Conservation (phyloP, 2,888 invertebrate genomes). For the Limenitis camilla region DNA sequence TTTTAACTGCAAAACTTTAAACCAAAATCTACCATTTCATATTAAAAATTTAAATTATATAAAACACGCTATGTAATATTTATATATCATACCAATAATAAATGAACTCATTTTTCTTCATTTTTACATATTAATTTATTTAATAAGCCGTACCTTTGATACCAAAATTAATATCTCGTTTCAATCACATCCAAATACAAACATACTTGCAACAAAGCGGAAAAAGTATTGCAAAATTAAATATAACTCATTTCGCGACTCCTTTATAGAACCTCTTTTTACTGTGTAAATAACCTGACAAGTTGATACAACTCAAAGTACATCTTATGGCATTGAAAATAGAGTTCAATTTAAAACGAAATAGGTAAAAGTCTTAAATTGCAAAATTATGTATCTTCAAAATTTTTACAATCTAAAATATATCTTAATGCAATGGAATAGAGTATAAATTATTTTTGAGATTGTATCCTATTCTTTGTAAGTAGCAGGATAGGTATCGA, state of each 20-base stretch:
- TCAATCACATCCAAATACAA: conserved; percentile 33
- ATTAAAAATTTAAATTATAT: too few species aligned
- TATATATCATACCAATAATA: too few species aligned
- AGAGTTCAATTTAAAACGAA: background rate
- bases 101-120: background rate
- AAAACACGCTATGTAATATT: too few species aligned
- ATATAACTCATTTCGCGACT: conserved; percentile 57
- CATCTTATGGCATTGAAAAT: rapidly evolving
- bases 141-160: conserved; percentile 10
- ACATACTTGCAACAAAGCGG: conserved; percentile 33
- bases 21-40: too few species aligned
- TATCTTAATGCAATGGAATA: background rate
- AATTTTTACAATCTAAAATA: conserved; percentile 2
- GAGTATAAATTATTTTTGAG: background rate
- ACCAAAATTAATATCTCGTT: conserved; percentile 23
- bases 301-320: conserved; percentile 21
- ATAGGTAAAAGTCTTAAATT: background rate
- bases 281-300: conserved; percentile 53
- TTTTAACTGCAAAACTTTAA: too few species aligned
- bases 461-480: conserved; percentile 29
- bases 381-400: background rate
- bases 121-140: conserved; percentile 6
- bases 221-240: conserved; percentile 48
- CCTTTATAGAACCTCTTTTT: conserved; percentile 52
- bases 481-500: conserved; percentile 54